Evolutionary conservation across 2,113 vertebrate genomes (phyloP).

Genomic region (Hippopotamus amphibius): DNA sequence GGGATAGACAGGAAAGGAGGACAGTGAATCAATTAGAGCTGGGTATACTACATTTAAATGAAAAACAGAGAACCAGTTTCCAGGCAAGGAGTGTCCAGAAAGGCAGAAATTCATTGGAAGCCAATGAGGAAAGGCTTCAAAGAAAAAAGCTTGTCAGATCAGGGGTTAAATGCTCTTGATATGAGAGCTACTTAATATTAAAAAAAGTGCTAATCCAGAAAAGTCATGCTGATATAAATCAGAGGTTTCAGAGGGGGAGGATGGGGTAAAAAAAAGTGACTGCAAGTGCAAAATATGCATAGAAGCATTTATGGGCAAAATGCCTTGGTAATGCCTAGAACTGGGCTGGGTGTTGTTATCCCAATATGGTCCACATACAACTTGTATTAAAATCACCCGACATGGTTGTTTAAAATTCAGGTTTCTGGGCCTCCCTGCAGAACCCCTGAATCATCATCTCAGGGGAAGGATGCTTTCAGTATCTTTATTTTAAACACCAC

Average conservation of each 20-base stretch:
- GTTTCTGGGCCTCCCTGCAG: neutral
- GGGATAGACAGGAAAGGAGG: neutral
- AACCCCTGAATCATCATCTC: neutral
- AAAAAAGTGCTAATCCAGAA: neutral
- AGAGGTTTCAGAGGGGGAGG: neutral
- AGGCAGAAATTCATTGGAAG: neutral
- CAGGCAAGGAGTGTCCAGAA: neutral
- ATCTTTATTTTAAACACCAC: neutral
- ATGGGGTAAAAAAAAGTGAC: neutral
- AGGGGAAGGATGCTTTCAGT: neutral
- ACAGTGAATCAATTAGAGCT: too few relatives aligned
- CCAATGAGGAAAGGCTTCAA: neutral
- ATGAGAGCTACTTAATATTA: too few relatives aligned
- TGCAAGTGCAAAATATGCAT: neutral
- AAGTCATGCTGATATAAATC: neutral
- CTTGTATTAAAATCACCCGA: neutral
- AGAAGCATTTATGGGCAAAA: neutral
- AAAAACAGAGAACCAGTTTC: neutral
- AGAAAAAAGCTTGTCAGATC: neutral
- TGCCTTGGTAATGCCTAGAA: neutral
- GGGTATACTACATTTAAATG: neutral
- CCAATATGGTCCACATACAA: too few relatives aligned
- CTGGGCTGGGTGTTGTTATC: neutral
- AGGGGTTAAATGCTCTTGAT: neutral
- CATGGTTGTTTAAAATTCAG: neutral